Base-by-base conservation (phyloP, 2,797 vertebrate genomes). In the Tinamus major region DNA sequence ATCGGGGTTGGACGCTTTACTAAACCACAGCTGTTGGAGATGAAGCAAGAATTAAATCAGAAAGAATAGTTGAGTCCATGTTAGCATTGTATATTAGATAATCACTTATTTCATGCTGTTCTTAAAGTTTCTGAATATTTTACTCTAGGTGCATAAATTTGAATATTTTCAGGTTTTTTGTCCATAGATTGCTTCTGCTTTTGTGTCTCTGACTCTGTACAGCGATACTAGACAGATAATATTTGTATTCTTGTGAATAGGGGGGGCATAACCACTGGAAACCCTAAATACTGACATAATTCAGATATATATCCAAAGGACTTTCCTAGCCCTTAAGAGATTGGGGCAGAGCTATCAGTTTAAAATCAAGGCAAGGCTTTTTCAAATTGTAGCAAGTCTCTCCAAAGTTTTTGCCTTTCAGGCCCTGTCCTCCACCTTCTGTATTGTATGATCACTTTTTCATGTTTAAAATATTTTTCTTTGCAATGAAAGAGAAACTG, bases 11-110 rank as follows among this genome's bases (percentile, higher is more conserved):
- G 90, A 94, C 0, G 31, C 78, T 77, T 93, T 82, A 85, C 68
- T 70, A 92, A 96, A 92, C 90, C 93, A 94, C 93, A 96, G 85
- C 75, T 91, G 64, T 69, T 92, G 93, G 88, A 94, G 42, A 77
- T 41, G 74, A 93, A 95, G 26, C 68, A 96, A 91, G 75, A 88
- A 92, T 81, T 90, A 91, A 91, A 96, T 68, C 19, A 91, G 71
- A 91, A 95, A 93, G 93, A 93, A 90, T 84, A 91, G 51, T 85
- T 85, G 67, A 87, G 78, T 20, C 18, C 3, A 1, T 71, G 78
- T 92, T 91, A 53, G 56, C 11, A 10, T 81, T 85, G 37, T 41
- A 58, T 71, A 74, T 81, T 88, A 91, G 78, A 93, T 74, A 92
- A 93, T 90, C 6, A 51, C n/a, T 86, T 84, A 76, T 81, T 91